Conservation (phyloP, 2,113 vertebrate genomes). For the Crypturellus undulatus region DNA sequence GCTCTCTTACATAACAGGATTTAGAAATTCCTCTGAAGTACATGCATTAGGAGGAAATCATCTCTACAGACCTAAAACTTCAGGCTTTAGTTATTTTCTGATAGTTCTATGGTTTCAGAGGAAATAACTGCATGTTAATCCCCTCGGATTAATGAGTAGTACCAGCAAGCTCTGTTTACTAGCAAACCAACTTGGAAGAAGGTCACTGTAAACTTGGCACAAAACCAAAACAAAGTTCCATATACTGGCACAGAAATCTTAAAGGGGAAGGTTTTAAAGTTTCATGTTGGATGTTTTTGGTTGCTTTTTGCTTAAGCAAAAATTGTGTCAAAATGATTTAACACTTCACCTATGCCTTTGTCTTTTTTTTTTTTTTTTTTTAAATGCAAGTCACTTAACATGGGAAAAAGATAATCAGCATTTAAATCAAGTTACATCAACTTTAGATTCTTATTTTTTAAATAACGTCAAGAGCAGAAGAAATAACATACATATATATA, state of each 20-base stretch:
- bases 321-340: accelerated
- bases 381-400: neutral
- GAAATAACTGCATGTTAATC: conserved; percentile 69
- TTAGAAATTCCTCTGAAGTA: conserved; percentile 14
- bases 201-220: neutral
- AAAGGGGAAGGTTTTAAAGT: neutral
- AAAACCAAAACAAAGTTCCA: neutral
- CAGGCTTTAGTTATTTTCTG: conserved; percentile 67
- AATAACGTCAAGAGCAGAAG: neutral
- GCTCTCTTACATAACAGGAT: conserved; percentile 61
- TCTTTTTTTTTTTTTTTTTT: neutral
- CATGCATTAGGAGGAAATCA: conserved; percentile 59
- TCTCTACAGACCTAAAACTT: conserved; percentile 63
- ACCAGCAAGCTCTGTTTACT: neutral
- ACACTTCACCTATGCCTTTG: neutral
- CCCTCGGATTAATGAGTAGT: conserved; percentile 40
- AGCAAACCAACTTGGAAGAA: neutral
- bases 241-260: neutral
- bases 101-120: conserved; percentile 57
- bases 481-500: accelerated
- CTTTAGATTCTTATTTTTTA: neutral
- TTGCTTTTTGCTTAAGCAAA: neutral
- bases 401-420: neutral
- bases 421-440: accelerated
- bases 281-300: neutral